Evolutionary conservation across 2,113 vertebrate species (phyloP).

Genomic region (Sigmodon hispidus): DNA sequence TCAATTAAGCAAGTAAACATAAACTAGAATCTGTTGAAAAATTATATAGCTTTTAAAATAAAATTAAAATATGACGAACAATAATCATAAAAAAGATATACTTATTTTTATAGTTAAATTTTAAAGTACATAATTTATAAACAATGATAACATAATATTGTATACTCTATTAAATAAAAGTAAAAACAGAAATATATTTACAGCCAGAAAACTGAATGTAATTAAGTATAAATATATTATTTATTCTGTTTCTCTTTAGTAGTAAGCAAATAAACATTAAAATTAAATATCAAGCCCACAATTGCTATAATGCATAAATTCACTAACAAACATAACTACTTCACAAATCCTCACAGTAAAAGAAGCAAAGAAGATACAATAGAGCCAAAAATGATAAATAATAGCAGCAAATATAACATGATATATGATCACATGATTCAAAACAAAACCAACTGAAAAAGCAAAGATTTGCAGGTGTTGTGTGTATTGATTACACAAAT

Average conservation of each 20-base stretch:
- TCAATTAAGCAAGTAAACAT: not conserved
- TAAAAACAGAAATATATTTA: not conserved
- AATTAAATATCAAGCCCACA: not conserved
- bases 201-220: not conserved
- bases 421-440: not conserved
- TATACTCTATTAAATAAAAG: not conserved
- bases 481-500: not conserved
- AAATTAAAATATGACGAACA: not conserved
- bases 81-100: not conserved
- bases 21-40: not conserved
- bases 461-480: not conserved
- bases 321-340: not conserved
- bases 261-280: not conserved
- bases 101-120: not conserved
- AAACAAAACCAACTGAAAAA: not conserved
- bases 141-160: not conserved
- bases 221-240: not conserved
- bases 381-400: not conserved
- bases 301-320: not conserved
- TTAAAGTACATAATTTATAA: not conserved
- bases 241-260: conserved; percentile 12
- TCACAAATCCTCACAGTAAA: not conserved
- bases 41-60: not conserved
- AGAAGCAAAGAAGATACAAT: not conserved
- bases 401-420: not conserved